These are phyloP conservation scores for Acleris sparsana DNA, from an alignment of 2,888 invertebrate genomes.

Conservation along the genomic window DNA sequence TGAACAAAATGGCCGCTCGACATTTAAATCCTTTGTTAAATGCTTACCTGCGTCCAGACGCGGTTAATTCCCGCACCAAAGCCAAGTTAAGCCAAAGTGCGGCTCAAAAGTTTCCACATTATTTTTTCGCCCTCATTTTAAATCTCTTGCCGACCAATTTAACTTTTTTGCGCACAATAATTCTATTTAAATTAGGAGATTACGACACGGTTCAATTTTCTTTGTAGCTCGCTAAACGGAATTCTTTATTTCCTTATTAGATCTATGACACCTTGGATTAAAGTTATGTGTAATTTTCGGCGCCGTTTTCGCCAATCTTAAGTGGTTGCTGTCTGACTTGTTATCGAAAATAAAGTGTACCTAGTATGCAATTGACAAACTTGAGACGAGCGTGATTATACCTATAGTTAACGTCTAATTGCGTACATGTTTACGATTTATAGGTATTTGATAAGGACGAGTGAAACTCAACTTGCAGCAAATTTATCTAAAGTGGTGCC, in stretches of 20 bases:
- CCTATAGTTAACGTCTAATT: too few relatives aligned
- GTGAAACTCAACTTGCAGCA: too few relatives aligned
- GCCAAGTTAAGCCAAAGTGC: conserved; percentile 39
- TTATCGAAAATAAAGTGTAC: too few relatives aligned
- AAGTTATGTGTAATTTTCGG: neutral
- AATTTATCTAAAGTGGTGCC: too few relatives aligned
- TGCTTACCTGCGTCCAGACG: conserved; percentile 30
- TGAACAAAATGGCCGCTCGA: conserved; percentile 24
- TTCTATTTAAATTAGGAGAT: conserved; percentile 45
- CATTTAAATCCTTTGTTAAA: conserved; percentile 34
- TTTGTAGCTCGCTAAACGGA: conserved; percentile 23
- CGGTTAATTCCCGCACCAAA: conserved; percentile 32
- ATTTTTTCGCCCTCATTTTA: conserved; percentile 43
- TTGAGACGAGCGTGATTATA: too few relatives aligned
- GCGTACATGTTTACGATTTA: too few relatives aligned
- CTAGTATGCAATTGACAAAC: too few relatives aligned
- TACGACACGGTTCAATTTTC: conserved; percentile 34
- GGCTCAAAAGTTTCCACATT: conserved; percentile 55
- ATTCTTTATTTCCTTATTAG: conserved; percentile 28
- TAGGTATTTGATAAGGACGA: too few relatives aligned
- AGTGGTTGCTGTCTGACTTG: too few relatives aligned
- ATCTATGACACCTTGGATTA: conserved; percentile 1
- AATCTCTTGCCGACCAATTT: conserved; percentile 48
- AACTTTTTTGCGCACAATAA: conserved; percentile 56
- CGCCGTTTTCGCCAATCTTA: neutral